phyloP scores from a whole-genome alignment of 2,888 invertebrate genomes.

The Scelioninae gen. 1 region DNA sequence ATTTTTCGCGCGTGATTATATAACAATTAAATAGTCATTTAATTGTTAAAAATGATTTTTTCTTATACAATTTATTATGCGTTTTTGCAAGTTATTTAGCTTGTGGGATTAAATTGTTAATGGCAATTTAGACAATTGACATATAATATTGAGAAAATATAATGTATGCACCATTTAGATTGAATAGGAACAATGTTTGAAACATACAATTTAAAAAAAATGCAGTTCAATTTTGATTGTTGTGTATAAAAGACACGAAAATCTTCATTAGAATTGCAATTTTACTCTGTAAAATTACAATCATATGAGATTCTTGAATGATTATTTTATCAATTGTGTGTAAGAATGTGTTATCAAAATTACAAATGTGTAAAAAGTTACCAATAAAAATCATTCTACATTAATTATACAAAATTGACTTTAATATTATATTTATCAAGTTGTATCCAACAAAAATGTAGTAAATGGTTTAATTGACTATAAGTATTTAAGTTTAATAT shows the following conservation, averaged over 20 bases:
- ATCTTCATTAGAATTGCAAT: neutral
- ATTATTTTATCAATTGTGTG: no score
- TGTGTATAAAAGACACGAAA: neutral
- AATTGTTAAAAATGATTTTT: slow-evolving; percentile 5
- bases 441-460: neutral
- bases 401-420: no score
- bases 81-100: slow-evolving; percentile 8
- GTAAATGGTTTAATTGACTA: neutral
- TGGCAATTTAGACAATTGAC: neutral
- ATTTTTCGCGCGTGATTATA: neutral
- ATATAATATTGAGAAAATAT: slow-evolving; percentile 3
- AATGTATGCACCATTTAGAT: slow-evolving; percentile 33
- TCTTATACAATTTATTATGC: slow-evolving; percentile 22
- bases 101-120: slow-evolving; percentile 6
- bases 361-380: no score
- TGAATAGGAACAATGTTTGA: slow-evolving; percentile 33
- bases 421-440: no score
- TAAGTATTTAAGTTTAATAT: neutral
- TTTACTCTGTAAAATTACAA: no score
- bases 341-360: no score
- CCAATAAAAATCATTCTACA: no score
- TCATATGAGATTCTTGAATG: no score
- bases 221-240: slow-evolving; percentile 1
- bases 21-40: slow-evolving; percentile 30
- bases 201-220: slow-evolving; percentile 4